Base-by-base conservation (phyloP, 2,797 vertebrate species). In the Distichodus sexfasciatus region DNA sequence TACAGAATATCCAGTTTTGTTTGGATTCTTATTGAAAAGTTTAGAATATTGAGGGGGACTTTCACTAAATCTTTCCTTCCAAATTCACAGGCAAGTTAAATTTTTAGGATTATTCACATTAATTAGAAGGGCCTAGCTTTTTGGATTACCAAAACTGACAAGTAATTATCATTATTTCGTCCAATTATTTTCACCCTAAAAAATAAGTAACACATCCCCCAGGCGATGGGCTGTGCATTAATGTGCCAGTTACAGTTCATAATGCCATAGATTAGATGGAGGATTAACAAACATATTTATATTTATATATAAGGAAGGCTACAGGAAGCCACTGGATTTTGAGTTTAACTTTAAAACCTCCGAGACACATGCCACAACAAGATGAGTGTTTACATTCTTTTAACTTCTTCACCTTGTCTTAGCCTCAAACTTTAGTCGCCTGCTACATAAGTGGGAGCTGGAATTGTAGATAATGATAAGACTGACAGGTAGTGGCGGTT, bases 311-410 rank as follows among this genome's bases (percentile, higher is more conserved):
- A n/a, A n/a, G n/a, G n/a, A n/a, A n/a, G n/a, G n/a, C n/a, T n/a
- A n/a, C n/a, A 35, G 40, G 50, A 19, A 50, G 38, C 3, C 7
- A 23, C 24, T 36, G 38, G 33, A 53, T 59, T 36, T 15, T 51
- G 12, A 62, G 48, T 60, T 74, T n/a, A 68, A n/a, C 66, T 46
- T 63, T 23, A 55, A 68, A 74, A 66, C 10, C 23, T 10, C 7
- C 44, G n/a, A 43, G 8, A 21, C 44, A 44, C 50, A 66, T 9
- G 26, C 24, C 35, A 43, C 14, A 53, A 41, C 31, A 3, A 3
- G 28, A 35, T 35, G 35, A 29, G 33, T 17, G 29, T 55, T 65
- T 57, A 19, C 66, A 65, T 70, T 51, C 38, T 64, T 69, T 72
- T n/a, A n/a, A 75, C 68, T 58, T 69, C 75, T 69, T 15, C 31